Percentiles rank a stretch among this genome's conserved stretches.
phyloP scores from a whole-genome alignment of 2,113 vertebrate genomes.

The Capreolus pygargus region DNA sequence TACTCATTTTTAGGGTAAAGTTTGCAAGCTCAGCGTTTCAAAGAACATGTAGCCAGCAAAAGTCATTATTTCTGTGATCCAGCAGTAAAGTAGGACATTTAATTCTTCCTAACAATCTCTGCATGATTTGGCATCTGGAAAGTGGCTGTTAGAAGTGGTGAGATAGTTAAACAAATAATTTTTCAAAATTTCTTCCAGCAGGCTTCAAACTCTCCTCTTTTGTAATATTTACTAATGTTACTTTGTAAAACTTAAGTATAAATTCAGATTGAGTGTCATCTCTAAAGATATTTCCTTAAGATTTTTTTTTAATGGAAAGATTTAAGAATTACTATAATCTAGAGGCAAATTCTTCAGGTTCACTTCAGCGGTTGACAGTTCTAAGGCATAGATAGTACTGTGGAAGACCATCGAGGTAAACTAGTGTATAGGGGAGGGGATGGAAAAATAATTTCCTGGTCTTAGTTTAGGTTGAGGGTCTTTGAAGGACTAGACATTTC shows the following conservation, averaged over 20 bases:
- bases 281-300: not conserved
- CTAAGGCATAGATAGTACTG: not conserved
- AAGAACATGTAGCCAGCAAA: not conserved
- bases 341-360: not conserved
- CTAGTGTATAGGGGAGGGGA: not conserved
- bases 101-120: not conserved
- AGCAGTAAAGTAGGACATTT: not conserved
- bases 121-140: not conserved
- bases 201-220: not conserved
- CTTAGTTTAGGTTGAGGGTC: not conserved
- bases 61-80: not conserved
- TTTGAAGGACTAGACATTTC: not conserved
- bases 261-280: not conserved
- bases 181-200: not conserved
- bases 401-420: not conserved
- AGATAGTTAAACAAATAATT: not conserved
- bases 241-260: not conserved
- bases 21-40: not conserved
- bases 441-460: not conserved
- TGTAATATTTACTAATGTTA: not conserved
- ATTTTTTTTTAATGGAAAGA: not conserved
- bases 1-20: not conserved
- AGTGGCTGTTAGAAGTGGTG: not conserved
- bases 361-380: not conserved
- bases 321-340: not conserved